Conservation (phyloP, 2,113 vertebrate species). For the Corydoras sp. region DNA sequence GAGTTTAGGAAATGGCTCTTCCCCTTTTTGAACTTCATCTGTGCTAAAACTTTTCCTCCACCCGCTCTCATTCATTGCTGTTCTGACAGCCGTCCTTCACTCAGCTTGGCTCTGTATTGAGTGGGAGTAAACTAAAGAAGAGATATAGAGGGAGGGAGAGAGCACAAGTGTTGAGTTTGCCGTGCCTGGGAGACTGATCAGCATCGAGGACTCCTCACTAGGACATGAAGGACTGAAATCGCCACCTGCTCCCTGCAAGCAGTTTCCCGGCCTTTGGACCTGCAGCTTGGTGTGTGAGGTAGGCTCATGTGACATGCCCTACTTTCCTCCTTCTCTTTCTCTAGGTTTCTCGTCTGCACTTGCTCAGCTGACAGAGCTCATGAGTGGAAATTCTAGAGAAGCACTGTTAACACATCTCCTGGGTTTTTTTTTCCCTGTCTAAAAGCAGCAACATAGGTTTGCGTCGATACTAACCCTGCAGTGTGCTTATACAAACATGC, state of each 20-base stretch:
- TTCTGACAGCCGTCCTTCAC: conserved; percentile 31
- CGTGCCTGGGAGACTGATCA: conserved; percentile 13
- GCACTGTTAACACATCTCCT: conserved; percentile 21
- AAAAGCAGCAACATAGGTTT: conserved; percentile 24
- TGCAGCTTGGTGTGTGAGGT: conserved; percentile 44
- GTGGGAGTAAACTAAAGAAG: conserved; percentile 7
- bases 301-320: conserved; percentile 45
- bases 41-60: conserved; percentile 35
- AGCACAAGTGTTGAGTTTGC: conserved; percentile 4
- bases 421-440: conserved; percentile 16
- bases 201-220: conserved; percentile 32
- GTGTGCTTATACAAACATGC: background rate
- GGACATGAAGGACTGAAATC: conserved; percentile 25
- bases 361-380: conserved; percentile 20
- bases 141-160: background rate
- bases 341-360: conserved; percentile 15
- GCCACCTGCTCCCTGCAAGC: conserved; percentile 39
- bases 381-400: conserved; percentile 25
- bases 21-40: conserved; percentile 32
- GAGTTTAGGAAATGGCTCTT: conserved; percentile 39
- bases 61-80: conserved; percentile 31
- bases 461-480: background rate
- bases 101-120: background rate
- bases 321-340: conserved; percentile 28
- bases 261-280: conserved; percentile 23